Base-by-base conservation (phyloP, 2,888 invertebrate genomes). In the Volucella inflata region DNA sequence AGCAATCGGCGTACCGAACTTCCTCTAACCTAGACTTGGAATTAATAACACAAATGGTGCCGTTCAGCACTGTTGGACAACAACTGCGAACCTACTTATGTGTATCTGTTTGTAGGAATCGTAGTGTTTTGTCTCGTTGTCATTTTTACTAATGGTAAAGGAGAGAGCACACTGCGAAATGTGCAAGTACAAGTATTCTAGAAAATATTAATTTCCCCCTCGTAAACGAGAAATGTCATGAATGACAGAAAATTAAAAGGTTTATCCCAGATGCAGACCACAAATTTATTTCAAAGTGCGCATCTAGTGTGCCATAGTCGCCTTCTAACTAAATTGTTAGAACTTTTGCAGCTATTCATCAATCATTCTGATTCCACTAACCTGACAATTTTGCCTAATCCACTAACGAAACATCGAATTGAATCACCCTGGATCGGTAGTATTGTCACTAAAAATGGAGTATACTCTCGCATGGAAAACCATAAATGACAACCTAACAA, bases 31-130 rank as follows among this genome's bases (percentile, higher is more conserved):
- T 14, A 46, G 50, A 72, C 76, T 64, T 62, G 16, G 62, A 77
- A 77, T 81, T 76, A 81, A 77, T 72, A 72, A 64, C 57, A 59
- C 81, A 81, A 85, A 85, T 81, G 85, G 67, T 81, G 67, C 60
- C 60, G 44, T 57, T 55, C 64, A 42, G 55, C 70, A 46, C 62
- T 36, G 64, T 17, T 64, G 68, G 65, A 75, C 75, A 75, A 79
- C 36, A 75, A 79, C 36, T 83, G 72, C 64, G 21, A 53, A 67
- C 14, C 36, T 10, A 6, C 30, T 6, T 30, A 30, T 30, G 30
- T 30, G 50, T 57, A 53, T 46, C 53, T 51, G n/a, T 51, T 67
- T 42, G 10, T 36, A 17, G 30, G 6, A 55, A 48, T 71, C 77
- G 50, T 59, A 46, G 30, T 60, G 17, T 40, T 78, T 51, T 72